phyloP scores from a whole-genome alignment of 2,797 vertebrate species.

The Onychomys arenicola region DNA sequence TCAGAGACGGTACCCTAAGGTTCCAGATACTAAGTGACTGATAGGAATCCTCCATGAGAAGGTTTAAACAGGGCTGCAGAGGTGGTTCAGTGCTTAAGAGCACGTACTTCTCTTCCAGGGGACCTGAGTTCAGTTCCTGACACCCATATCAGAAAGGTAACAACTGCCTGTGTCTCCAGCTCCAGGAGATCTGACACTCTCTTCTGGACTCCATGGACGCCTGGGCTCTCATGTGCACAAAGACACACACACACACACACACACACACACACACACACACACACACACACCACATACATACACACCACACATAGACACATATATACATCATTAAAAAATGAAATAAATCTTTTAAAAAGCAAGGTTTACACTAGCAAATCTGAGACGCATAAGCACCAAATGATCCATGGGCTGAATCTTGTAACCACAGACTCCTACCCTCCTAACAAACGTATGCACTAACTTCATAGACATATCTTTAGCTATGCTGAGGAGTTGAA shows the following conservation, averaged over 20 bases:
- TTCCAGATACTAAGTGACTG: background rate
- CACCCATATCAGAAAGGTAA: background rate
- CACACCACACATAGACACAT: background rate
- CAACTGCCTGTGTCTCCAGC: background rate
- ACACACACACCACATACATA: background rate
- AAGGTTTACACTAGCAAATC: background rate
- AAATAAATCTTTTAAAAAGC: background rate
- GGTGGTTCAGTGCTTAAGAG: background rate
- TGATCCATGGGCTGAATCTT: background rate
- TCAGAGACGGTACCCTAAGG: too few species aligned
- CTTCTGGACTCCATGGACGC: background rate
- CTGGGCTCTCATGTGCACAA: too few species aligned
- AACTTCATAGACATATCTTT: background rate
- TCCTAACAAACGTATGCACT: background rate
- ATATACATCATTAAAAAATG: background rate
- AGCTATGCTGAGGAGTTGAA: background rate
- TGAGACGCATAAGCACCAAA: fast-evolving
- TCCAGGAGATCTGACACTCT: background rate
- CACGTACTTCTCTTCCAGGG: background rate
- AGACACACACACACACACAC: too few species aligned
- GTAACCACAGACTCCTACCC: background rate
- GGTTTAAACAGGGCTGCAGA: background rate
- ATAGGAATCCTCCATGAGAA: background rate
- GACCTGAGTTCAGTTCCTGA: background rate
- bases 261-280: too few species aligned